Conservation (phyloP, 2,797 vertebrate species). For the Cryptoblepharus egeriae region DNA sequence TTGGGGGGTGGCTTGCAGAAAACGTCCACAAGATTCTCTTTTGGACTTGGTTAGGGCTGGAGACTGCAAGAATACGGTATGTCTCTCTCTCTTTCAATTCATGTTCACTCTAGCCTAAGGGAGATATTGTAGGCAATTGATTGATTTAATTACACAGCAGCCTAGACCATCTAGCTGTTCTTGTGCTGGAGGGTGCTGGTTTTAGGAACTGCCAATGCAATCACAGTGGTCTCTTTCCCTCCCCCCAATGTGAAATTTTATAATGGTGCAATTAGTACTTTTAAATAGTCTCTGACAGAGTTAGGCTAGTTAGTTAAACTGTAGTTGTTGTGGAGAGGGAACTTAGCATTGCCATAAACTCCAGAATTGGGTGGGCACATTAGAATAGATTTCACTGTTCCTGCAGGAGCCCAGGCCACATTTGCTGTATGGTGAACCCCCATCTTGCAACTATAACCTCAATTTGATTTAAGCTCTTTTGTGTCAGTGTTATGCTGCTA, state of each 20-base stretch:
- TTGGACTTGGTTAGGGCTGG: constrained; percentile 62
- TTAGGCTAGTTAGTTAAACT: constrained; percentile 43
- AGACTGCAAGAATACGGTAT: constrained; percentile 49
- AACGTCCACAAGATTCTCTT: constrained; percentile 71
- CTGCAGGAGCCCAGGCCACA: constrained; percentile 47
- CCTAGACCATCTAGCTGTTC: constrained; percentile 63
- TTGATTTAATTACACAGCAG: constrained; percentile 64
- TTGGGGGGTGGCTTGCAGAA: constrained; percentile 78
- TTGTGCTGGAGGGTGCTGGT: constrained; percentile 63
- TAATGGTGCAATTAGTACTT: constrained; percentile 37
- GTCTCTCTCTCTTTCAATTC: constrained; percentile 60
- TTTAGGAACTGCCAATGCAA: constrained; percentile 57
- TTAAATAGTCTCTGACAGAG: constrained; percentile 42
- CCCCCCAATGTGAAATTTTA: constrained; percentile 48
- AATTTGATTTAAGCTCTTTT: constrained; percentile 43
- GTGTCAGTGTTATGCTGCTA: constrained; percentile 31
- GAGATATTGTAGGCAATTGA: constrained; percentile 59
- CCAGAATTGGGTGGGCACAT: constrained; percentile 45
- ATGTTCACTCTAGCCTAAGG: constrained; percentile 59
- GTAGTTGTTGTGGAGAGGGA: constrained; percentile 42
- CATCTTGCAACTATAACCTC: constrained; percentile 43
- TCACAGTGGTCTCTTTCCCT: constrained; percentile 51
- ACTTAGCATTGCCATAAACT: constrained; percentile 56
- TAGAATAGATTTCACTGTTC: constrained; percentile 58
- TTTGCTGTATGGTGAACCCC: constrained; percentile 42